phyloP scores from a whole-genome alignment of 64 coral and sea anemone genomes.

The Hydrozoanthus tunicans region DNA sequence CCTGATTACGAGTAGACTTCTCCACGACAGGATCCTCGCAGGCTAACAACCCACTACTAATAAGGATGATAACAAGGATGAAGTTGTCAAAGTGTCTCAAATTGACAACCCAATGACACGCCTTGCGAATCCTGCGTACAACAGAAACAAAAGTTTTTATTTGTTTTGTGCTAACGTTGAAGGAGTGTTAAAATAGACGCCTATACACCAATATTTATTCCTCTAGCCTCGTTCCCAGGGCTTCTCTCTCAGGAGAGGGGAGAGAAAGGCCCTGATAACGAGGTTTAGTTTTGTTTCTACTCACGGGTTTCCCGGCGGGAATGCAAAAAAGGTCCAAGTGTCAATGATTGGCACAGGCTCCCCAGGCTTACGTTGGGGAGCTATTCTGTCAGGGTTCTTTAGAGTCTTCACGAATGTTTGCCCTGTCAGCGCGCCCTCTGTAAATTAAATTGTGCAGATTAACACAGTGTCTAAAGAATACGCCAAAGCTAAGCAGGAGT shows the following conservation, averaged over 20 bases:
- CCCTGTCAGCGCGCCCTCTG: constrained; percentile 17
- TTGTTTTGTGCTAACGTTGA: not conserved
- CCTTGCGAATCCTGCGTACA: constrained; percentile 72
- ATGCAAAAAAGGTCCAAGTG: constrained; percentile 91
- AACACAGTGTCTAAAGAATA: not conserved
- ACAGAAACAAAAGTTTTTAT: not conserved
- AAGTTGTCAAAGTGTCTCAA: constrained; percentile 92
- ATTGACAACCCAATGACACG: constrained; percentile 89
- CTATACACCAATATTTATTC: no score
- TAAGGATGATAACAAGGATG: constrained; percentile 88
- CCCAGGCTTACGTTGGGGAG: constrained; percentile 67
- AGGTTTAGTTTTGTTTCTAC: constrained; percentile 1
- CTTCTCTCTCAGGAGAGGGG: not conserved
- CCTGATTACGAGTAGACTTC: constrained; percentile 65
- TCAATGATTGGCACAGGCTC: constrained; percentile 84
- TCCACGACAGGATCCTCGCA: constrained; percentile 84
- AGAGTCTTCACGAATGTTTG: constrained; percentile 73
- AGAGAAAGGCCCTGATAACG: not conserved
- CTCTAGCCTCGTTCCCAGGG: not conserved
- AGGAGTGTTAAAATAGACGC: not conserved
- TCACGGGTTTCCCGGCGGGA: constrained; percentile 94
- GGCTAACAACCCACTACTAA: constrained; percentile 82
- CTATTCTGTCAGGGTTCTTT: constrained; percentile 89
- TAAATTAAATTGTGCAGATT: not conserved
- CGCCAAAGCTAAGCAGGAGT: no score